Conservation (phyloP, 2,888 invertebrate species). For the Rambutsinella grinnellia region DNA sequence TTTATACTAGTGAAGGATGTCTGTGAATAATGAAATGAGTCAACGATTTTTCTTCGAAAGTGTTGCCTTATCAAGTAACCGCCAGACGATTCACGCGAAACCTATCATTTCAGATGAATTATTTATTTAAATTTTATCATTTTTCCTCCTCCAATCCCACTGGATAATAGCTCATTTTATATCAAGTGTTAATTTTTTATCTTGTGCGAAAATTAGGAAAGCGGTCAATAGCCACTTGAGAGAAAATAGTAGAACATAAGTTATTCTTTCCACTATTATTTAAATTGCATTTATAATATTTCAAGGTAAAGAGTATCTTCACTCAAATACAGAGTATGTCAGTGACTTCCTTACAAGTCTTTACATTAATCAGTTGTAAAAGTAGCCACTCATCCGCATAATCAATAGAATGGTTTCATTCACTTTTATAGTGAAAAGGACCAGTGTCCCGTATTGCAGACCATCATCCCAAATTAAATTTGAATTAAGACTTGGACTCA, state of each 20-base stretch:
- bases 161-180: too few species aligned
- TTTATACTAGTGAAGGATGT: background rate
- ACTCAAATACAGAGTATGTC: conserved; percentile 18
- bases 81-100: too few species aligned
- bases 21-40: conserved; percentile 22
- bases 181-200: too few species aligned
- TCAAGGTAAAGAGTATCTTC: too few species aligned
- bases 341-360: background rate
- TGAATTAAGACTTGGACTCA: conserved; percentile 23
- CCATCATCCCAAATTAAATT: conserved; percentile 45
- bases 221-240: too few species aligned
- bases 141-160: too few species aligned
- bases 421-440: conserved; percentile 40
- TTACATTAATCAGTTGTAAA: conserved; percentile 13
- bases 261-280: conserved; percentile 1
- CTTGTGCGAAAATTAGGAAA: too few species aligned
- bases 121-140: too few species aligned
- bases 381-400: conserved; percentile 40
- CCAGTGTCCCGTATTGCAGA: background rate
- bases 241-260: background rate
- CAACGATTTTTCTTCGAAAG: conserved; percentile 24
- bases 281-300: too few species aligned
- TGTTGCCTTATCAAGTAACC: too few species aligned
- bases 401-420: conserved; percentile 13
- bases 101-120: too few species aligned